phyloP scores from a whole-genome alignment of 2,797 vertebrate species.

The Girardinus metallicus region DNA sequence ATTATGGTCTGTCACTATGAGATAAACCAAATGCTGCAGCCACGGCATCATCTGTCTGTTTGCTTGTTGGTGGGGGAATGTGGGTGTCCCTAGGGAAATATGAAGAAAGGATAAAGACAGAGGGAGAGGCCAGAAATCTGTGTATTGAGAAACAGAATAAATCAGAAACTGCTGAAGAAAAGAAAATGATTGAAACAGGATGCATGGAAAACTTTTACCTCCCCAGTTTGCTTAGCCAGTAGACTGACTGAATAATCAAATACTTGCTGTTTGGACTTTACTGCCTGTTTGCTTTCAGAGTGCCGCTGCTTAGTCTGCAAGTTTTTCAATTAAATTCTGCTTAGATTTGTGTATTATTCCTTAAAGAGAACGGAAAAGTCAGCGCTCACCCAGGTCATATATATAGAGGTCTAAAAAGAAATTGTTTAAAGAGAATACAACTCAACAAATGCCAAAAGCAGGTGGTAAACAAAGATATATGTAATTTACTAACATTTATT shows the following conservation, averaged over 20 bases:
- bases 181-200: conserved; percentile 27
- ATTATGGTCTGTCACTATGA: conserved; percentile 62
- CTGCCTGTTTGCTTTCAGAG: conserved; percentile 64
- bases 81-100: neutral
- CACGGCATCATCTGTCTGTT: conserved; percentile 69
- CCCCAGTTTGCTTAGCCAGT: conserved; percentile 37
- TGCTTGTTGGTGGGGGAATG: conserved; percentile 46
- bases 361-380: conserved; percentile 14
- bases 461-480: neutral
- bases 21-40: conserved; percentile 68
- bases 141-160: conserved; percentile 14
- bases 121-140: neutral
- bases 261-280: conserved; percentile 29
- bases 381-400: neutral
- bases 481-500: neutral
- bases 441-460: neutral
- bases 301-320: conserved; percentile 60
- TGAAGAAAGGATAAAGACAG: conserved; percentile 23
- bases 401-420: neutral
- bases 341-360: conserved; percentile 59
- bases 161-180: neutral
- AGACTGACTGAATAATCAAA: conserved; percentile 55
- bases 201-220: conserved; percentile 30
- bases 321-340: conserved; percentile 61
- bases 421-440: neutral